Percentiles rank a stretch among this genome's conserved stretches.
Evolutionary conservation across 2,797 vertebrate genomes (phyloP).

Genomic region (Agapornis canus): DNA sequence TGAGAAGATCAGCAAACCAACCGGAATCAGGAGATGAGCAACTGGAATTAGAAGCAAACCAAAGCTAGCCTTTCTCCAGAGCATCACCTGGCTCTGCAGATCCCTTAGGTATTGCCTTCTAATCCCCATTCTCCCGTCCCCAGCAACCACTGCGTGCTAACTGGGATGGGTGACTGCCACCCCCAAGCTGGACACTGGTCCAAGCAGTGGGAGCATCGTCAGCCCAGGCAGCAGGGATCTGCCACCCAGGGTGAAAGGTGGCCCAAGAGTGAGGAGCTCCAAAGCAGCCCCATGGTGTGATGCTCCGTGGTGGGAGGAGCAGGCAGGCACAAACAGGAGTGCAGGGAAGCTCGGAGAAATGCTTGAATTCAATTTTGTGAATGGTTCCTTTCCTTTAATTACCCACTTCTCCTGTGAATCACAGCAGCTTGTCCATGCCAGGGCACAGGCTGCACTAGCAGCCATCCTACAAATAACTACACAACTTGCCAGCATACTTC

Average conservation of each 20-base stretch:
- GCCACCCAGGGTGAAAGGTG: neutral
- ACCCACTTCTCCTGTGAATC: constrained; percentile 23
- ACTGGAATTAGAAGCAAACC: neutral
- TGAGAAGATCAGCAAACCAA: neutral
- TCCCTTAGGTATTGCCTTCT: neutral
- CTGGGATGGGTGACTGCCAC: neutral
- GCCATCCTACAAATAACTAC: neutral
- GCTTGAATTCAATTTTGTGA: neutral
- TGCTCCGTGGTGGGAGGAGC: neutral
- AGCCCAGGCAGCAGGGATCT: fast-evolving
- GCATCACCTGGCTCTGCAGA: fast-evolving
- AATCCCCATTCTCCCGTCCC: neutral
- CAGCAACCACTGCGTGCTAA: neutral
- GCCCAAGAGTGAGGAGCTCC: neutral
- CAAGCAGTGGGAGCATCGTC: neutral
- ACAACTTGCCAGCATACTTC: neutral
- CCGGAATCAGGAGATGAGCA: neutral
- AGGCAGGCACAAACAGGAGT: neutral
- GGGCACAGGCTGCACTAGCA: constrained; percentile 19
- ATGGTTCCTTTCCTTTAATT: constrained; percentile 54
- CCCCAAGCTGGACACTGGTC: neutral
- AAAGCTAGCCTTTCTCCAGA: neutral
- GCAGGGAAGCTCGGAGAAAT: neutral
- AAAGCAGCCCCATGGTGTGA: neutral
- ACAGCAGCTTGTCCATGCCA: neutral